phyloP scores from a whole-genome alignment of 1,140 invertebrate species.

The Drosophila ohnishii region DNA sequence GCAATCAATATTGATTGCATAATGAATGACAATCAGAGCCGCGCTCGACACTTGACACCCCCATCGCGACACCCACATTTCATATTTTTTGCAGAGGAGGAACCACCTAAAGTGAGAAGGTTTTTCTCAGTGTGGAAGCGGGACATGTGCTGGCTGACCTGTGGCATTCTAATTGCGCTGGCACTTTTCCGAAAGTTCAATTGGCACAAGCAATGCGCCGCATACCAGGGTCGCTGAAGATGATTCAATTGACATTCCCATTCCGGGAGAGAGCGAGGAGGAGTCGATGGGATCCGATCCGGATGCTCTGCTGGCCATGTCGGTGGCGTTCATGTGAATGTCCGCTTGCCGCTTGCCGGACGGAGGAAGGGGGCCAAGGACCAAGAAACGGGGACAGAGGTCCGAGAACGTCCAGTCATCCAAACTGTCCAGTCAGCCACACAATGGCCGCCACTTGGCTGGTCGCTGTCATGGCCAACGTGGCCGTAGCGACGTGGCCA shows the following conservation, averaged over 20 bases:
- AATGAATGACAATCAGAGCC: conserved; percentile 77
- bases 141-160: conserved; percentile 18
- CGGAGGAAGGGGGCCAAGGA: conserved; percentile 3
- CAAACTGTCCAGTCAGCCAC: conserved; percentile 54
- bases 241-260: conserved; percentile 74
- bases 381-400: conserved; percentile 3
- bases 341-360: conserved; percentile 41
- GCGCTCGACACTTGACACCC: conserved; percentile 60
- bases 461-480: conserved; percentile 53
- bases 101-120: neutral
- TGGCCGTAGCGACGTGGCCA: conserved; percentile 38
- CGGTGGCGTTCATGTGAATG: conserved; percentile 54
- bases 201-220: conserved; percentile 49
- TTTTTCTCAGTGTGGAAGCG: neutral
- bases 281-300: conserved; percentile 30
- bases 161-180: conserved; percentile 60
- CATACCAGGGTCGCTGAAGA: conserved; percentile 44
- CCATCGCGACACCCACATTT: neutral
- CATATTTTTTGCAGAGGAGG: conserved; percentile 5
- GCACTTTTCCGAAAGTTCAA: conserved; percentile 55
- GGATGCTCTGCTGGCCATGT: conserved; percentile 25
- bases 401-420: conserved; percentile 34
- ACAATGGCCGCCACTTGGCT: conserved; percentile 72
- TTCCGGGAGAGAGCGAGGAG: conserved; percentile 22
- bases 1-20: conserved; percentile 81